A percentile compares a stretch with the other conserved stretches of the same genome.
Evolutionary conservation across 2,113 vertebrate genomes (phyloP).

Genomic region (Oryzias woworae): DNA sequence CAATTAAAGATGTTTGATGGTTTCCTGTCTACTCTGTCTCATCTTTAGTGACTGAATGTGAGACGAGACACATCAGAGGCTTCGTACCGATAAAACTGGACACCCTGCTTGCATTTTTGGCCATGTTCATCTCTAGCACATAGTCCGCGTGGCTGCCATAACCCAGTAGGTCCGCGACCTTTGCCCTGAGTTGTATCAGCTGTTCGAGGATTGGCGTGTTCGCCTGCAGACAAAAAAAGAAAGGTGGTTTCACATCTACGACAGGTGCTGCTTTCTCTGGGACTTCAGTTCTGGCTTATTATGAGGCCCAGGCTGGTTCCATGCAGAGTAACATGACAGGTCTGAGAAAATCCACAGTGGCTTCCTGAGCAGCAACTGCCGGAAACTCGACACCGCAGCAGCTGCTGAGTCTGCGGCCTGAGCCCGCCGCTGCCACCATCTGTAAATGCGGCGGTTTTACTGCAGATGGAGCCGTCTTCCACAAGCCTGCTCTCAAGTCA

Average conservation of each 20-base stretch:
- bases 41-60: constrained; percentile 1
- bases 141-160: constrained; percentile 89
- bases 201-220: constrained; percentile 88
- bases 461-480: no score
- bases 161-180: constrained; percentile 85
- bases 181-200: constrained; percentile 84
- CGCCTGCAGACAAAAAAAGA: constrained; percentile 71
- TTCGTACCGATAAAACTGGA: constrained; percentile 85
- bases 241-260: not conserved
- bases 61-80: not conserved
- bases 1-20: no score
- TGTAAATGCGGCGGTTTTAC: no score
- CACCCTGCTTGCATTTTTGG: constrained; percentile 84
- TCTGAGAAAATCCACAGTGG: no score
- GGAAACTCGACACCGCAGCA: not conserved
- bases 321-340: not conserved
- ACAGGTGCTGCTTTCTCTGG: not conserved
- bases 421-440: no score
- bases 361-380: not conserved
- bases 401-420: not conserved
- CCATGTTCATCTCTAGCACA: constrained; percentile 92
- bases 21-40: no score
- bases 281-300: constrained; percentile 1
- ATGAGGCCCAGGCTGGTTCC: not conserved
- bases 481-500: no score